Base-by-base conservation (phyloP, 2,797 vertebrate genomes). In the Lycodopsis pacificus region DNA sequence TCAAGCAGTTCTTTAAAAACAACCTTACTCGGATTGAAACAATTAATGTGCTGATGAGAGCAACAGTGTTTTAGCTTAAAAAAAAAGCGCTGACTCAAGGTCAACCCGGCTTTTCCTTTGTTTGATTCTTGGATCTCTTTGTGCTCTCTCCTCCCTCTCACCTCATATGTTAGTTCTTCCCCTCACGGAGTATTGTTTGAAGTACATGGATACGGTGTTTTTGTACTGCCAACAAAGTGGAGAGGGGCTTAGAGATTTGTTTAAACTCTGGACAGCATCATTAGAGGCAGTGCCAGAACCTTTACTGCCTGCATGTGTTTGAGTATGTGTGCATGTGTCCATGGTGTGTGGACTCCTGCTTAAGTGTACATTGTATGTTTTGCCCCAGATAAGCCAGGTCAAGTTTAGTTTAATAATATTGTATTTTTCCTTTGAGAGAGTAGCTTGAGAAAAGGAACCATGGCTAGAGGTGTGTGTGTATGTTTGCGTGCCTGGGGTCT, bases 211-310 rank as follows among this genome's bases (percentile, higher is more conserved):
- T 46, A 2, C 19, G 49, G 44, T 64, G 30, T 74, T 65, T 65
- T 65, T 56, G 19, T 76, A 15, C 10, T 70, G 77, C 80, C 85
- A 82, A 86, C 88, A 71, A 49, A 65, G 73, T 63, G 65, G 66
- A 81, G 77, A 77, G 65, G 66, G 64, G 44, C 80, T 82, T 63
- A 67, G 67, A 51, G 73, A 73, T 76, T 68, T 77, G 67, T 81
- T 83, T 80, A 75, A 86, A 83, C 68, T 76, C 48, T 72, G 72
- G 70, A 70, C 68, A 73, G 58, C 38, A 25, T 88, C 76, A 64
- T 49, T 34, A 14, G 57, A 67, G 73, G 64, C 70, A 27, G 46
- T 71, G 22, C 69, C 62, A 76, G 58, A 61, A 40, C 25, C 64
- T 32, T 75, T 32, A 36, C 36, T 71, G 30, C 11, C 44, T 57